A percentile compares a stretch with the other conserved stretches of the same genome.
Evolutionary conservation across 2,113 vertebrate genomes (phyloP).

Genomic region (Barnardius zonarius): DNA sequence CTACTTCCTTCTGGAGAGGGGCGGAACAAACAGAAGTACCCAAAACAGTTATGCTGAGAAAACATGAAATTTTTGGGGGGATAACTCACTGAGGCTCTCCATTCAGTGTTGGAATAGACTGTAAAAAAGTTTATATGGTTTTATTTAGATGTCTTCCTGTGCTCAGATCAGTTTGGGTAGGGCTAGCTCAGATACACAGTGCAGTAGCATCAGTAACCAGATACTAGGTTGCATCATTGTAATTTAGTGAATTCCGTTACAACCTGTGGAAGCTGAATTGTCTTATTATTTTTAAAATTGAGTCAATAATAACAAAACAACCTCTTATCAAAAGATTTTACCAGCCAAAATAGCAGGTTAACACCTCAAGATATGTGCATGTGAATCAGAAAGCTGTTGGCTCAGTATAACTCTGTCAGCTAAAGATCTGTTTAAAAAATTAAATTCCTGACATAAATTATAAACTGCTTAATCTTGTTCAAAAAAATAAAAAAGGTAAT

Average conservation of each 20-base stretch:
- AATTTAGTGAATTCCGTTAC: background rate
- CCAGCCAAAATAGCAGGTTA: background rate
- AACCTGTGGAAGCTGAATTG: background rate
- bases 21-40: background rate
- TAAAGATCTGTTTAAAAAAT: conserved; percentile 28
- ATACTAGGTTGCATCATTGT: background rate
- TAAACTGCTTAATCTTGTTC: background rate
- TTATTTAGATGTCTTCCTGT: background rate
- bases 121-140: background rate
- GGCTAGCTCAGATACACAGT: background rate
- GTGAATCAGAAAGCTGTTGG: background rate
- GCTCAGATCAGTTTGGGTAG: background rate
- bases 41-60: background rate
- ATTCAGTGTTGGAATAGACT: background rate
- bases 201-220: background rate
- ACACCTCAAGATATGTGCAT: background rate
- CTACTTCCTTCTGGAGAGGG: background rate
- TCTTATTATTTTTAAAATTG: background rate
- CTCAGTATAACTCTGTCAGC: background rate
- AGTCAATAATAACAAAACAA: background rate
- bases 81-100: background rate
- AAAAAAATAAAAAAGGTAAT: background rate
- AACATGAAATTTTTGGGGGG: background rate
- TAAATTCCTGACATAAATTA: background rate
- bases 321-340: background rate